phyloP scores from a whole-genome alignment of 2,888 invertebrate genomes.

The Neelides folsomi region DNA sequence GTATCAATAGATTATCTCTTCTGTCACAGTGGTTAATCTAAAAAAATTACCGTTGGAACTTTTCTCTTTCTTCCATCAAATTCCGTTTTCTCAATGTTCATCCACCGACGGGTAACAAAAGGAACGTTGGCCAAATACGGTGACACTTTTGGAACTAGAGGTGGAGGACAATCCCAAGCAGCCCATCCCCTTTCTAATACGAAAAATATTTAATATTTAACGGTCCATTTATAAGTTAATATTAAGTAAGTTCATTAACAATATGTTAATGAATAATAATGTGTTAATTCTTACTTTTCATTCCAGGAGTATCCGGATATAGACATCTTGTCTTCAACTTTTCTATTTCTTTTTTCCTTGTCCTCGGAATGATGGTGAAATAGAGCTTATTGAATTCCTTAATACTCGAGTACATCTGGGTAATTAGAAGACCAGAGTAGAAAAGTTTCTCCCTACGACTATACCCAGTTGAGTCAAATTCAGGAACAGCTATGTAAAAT shows the following conservation, averaged over 20 bases:
- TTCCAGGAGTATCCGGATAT: slow-evolving; percentile 14
- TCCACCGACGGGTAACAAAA: slow-evolving; percentile 18
- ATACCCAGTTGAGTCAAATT: slow-evolving; percentile 8
- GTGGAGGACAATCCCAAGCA: slow-evolving; percentile 23
- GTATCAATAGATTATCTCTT: neutral
- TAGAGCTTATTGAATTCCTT: slow-evolving; percentile 17
- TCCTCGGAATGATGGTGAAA: slow-evolving; percentile 16
- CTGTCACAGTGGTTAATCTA: too few species aligned
- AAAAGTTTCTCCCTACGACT: slow-evolving; percentile 17
- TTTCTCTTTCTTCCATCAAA: slow-evolving; percentile 6
- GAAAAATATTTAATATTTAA: neutral
- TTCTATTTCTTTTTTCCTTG: slow-evolving; percentile 3
- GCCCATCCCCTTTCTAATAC: slow-evolving; percentile 18
- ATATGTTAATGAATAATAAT: neutral
- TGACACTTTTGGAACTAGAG: slow-evolving; percentile 21
- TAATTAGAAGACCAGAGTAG: slow-evolving; percentile 23
- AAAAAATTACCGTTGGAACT: slow-evolving; percentile 6
- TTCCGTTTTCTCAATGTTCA: slow-evolving; percentile 14
- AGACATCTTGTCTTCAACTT: slow-evolving; percentile 10
- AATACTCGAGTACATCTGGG: slow-evolving; percentile 26
- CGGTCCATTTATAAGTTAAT: too few species aligned
- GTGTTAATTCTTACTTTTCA: slow-evolving; percentile 9
- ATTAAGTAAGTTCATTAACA: neutral
- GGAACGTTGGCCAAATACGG: slow-evolving; percentile 22
- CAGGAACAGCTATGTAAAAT: too few species aligned